A percentile compares a stretch with the other conserved stretches of the same genome.
phyloP scores from a whole-genome alignment of 2,113 vertebrate genomes.

The Rhynchomys soricoides region DNA sequence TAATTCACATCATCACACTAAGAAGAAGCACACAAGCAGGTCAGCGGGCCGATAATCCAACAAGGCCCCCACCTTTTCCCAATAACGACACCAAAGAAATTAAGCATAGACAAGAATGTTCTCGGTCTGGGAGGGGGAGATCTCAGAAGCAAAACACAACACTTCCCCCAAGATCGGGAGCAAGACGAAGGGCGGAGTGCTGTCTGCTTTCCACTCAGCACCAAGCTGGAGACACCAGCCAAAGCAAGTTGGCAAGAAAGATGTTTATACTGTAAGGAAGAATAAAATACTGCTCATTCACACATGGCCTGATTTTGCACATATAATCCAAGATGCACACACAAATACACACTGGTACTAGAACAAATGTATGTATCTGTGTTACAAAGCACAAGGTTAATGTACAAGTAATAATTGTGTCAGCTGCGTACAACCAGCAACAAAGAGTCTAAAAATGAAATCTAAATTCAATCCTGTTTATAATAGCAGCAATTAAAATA shows the following conservation, averaged over 20 bases:
- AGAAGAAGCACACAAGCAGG: not conserved
- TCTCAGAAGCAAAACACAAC: not conserved
- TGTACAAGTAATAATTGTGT: not conserved
- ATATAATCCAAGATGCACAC: not conserved
- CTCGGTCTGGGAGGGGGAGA: not conserved
- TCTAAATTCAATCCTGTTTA: not conserved
- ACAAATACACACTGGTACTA: not conserved
- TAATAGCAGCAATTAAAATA: not conserved
- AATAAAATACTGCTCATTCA: too few species aligned
- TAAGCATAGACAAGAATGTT: not conserved
- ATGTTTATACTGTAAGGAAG: not conserved
- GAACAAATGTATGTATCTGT: not conserved
- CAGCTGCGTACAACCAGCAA: not conserved
- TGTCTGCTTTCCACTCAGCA: not conserved
- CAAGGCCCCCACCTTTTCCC: not conserved
- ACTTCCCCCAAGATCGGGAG: not conserved
- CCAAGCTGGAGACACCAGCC: not conserved
- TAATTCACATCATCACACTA: fast-evolving
- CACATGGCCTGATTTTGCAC: not conserved
- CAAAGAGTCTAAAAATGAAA: not conserved
- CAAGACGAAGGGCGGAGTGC: too few species aligned
- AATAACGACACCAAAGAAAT: not conserved
- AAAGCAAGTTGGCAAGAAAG: not conserved
- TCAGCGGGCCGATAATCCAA: not conserved
- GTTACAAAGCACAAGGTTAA: not conserved